phyloP scores from a whole-genome alignment of 2,888 invertebrate species.

The Cephus pygmeus region DNA sequence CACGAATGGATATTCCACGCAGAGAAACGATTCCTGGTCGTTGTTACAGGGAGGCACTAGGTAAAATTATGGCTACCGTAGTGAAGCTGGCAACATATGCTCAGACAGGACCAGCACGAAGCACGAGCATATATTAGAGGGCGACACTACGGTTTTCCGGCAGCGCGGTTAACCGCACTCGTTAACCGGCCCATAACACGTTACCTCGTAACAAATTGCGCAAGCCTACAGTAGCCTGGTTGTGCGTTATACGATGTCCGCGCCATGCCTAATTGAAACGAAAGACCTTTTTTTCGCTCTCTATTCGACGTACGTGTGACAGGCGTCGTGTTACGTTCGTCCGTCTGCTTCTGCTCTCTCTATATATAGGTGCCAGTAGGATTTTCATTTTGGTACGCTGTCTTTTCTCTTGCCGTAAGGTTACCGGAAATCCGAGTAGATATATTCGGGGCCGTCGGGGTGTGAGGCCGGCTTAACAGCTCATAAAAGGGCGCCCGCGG shows the following conservation, averaged over 20 bases:
- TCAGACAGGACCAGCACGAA: slow-evolving; percentile 56
- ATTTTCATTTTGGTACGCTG: neutral
- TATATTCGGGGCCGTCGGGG: neutral
- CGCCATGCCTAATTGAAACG: neutral
- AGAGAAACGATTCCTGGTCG: neutral
- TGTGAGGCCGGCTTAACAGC: slow-evolving; percentile 34
- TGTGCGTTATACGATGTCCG: neutral
- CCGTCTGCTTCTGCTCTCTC: neutral
- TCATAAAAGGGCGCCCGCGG: slow-evolving; percentile 51
- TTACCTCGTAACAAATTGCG: slow-evolving; percentile 48
- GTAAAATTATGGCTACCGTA: slow-evolving; percentile 12
- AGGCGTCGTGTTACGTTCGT: neutral
- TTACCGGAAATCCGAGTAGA: neutral
- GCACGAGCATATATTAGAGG: slow-evolving; percentile 56
- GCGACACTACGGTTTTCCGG: slow-evolving; percentile 62
- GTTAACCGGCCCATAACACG: slow-evolving; percentile 65
- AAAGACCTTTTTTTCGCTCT: neutral
- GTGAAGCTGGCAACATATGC: slow-evolving; percentile 63
- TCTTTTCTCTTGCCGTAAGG: neutral
- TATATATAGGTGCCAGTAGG: neutral
- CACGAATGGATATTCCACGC: neutral
- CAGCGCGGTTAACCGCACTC: slow-evolving; percentile 64
- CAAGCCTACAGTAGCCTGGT: slow-evolving; percentile 15
- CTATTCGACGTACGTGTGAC: neutral
- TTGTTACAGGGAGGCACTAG: neutral